Conservation (phyloP, 2,888 invertebrate genomes). For the Euphydryas editha region DNA sequence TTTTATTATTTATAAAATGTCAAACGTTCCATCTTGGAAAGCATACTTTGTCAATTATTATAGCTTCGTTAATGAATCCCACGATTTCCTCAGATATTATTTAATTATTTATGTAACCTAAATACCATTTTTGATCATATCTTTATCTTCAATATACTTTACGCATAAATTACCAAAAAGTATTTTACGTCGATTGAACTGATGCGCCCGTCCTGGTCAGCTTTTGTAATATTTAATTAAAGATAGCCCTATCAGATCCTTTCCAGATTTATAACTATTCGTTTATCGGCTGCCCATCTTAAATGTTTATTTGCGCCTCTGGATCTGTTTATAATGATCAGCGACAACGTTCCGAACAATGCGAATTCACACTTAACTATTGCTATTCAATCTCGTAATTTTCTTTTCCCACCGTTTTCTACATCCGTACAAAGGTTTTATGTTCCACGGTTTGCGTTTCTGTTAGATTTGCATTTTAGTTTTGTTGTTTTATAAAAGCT, state of each 20-base stretch:
- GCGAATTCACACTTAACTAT: conserved; percentile 65
- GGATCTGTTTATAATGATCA: conserved; percentile 61
- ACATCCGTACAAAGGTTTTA: conserved; percentile 11
- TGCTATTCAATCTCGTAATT: conserved; percentile 53
- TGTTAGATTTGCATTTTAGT: conserved; percentile 31
- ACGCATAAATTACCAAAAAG: neutral
- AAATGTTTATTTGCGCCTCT: conserved; percentile 64
- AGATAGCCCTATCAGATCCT: conserved; percentile 54
- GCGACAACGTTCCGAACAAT: conserved; percentile 59
- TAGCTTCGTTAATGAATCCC: neutral
- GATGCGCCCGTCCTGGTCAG: neutral
- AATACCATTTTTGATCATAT: neutral
- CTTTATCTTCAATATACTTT: neutral
- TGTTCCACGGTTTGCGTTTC: conserved; percentile 39
- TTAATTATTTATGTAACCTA: neutral
- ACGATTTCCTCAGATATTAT: neutral
- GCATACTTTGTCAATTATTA: neutral
- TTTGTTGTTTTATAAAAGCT: conserved; percentile 32
- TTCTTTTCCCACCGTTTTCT: conserved; percentile 53
- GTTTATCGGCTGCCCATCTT: conserved; percentile 62
- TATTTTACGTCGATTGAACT: neutral
- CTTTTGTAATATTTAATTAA: conserved; percentile 5
- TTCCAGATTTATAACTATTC: conserved; percentile 63
- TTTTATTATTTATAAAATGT: neutral
- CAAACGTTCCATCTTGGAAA: neutral